phyloP scores from a whole-genome alignment of 2,888 invertebrate genomes.

The Iphiclides podalirius region DNA sequence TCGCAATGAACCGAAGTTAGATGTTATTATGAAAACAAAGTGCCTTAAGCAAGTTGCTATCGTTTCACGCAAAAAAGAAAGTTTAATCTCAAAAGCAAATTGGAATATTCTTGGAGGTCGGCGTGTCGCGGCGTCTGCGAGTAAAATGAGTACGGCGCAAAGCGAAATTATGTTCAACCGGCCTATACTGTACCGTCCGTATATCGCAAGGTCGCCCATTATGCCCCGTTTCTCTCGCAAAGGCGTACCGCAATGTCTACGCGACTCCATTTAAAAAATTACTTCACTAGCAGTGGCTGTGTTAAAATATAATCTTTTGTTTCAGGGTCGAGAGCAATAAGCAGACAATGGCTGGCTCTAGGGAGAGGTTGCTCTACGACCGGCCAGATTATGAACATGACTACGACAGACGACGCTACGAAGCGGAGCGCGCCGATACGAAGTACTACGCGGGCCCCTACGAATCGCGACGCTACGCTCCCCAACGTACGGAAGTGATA shows the following conservation, averaged over 20 bases:
- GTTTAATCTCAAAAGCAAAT: neutral
- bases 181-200: neutral
- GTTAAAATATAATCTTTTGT: constrained; percentile 48
- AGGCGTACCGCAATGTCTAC: constrained; percentile 1
- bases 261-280: too few relatives aligned
- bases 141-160: neutral
- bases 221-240: neutral
- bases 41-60: neutral
- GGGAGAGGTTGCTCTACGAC: constrained; percentile 66
- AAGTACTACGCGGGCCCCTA: constrained; percentile 14
- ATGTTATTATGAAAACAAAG: neutral
- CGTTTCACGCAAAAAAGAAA: neutral
- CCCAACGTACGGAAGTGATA: constrained; percentile 24
- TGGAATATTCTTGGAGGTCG: neutral
- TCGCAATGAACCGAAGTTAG: neutral
- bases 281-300: too few relatives aligned
- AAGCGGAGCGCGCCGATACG: constrained; percentile 22
- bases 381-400: constrained; percentile 55
- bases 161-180: constrained; percentile 1
- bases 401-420: constrained; percentile 49
- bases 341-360: constrained; percentile 66
- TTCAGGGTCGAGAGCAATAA: constrained; percentile 52
- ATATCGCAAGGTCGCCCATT: constrained; percentile 1
- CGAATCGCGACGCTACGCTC: constrained; percentile 23
- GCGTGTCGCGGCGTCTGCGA: neutral